Evolutionary conservation across 2,113 vertebrate species (phyloP), one percentile per base, ranked within the genome.

Genomic region (Mixornis gularis): DNA sequence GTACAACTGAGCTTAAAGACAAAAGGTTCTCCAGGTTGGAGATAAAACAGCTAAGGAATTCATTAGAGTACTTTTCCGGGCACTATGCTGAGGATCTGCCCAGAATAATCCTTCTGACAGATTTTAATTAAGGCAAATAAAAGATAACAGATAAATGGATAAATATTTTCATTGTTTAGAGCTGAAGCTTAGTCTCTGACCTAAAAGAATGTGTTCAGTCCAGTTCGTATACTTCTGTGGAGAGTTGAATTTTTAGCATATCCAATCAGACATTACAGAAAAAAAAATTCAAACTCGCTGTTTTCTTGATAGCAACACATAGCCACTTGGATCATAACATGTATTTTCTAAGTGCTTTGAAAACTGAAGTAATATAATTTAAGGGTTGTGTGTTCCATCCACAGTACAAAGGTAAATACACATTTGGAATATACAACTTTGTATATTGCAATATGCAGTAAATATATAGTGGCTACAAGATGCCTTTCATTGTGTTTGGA

Each of bases 201-300:
- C 25, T 34, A 77, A 36, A 76, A 79, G 17, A 8, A 13, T 65
- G 12, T 38, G 21, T 65, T 78, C 38, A 41, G 34, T 73, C 55
- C 32, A 46, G 10, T 40, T 53, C 1, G 1, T 38, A 7, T 34
- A 22, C 8, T 69, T 34, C 40, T 3, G 0, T 46, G 41, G 26
- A 59, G 43, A 64, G 24, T 63, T 65, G 30, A 29, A 5, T 48
- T 66, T 43, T 73, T 48, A 60, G 53, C 7, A 2, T 26, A 32
- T 46, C 18, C 7, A 7, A 53, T 79, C 19, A 66, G 60, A 55
- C 12, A n/a, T 59, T n/a, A 46, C 25, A 62, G 52, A 46, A 82
- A 51, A 74, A 16, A 66, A n/a, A 25, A 40, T 20, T 55, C 18
- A 72, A 0, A 13, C 53, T 79, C 16, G 12, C 5, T 9, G 2